Evolutionary conservation across 1,140 invertebrate genomes (phyloP).

Genomic region (Drosophila bocqueti): DNA sequence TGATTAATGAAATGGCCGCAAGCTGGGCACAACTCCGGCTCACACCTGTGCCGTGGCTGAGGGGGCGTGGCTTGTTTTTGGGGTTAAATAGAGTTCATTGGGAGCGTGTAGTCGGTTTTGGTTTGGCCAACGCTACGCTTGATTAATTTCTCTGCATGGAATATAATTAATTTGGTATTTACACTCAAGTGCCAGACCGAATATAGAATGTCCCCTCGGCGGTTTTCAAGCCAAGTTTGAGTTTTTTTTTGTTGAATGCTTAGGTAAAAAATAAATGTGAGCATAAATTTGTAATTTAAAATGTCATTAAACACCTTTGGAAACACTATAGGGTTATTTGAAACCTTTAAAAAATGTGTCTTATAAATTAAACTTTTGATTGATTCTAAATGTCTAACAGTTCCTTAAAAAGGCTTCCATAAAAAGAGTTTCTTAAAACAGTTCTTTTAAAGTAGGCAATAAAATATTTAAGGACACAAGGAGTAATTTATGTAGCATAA

Average conservation of each 20-base stretch:
- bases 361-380: too few species aligned
- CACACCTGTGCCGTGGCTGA: constrained; percentile 35
- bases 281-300: too few species aligned
- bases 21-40: constrained; percentile 44
- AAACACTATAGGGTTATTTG: too few species aligned
- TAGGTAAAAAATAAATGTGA: background rate
- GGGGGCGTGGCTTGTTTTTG: constrained; percentile 57
- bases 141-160: constrained; percentile 80
- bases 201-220: constrained; percentile 3
- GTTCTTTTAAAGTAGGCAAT: too few species aligned
- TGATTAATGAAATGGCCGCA: constrained; percentile 79
- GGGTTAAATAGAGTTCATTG: constrained; percentile 80
- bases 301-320: too few species aligned
- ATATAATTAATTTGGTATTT: constrained; percentile 82
- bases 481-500: too few species aligned
- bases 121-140: constrained; percentile 61
- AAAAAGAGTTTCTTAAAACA: background rate
- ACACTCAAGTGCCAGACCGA: constrained; percentile 20
- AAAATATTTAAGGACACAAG: background rate
- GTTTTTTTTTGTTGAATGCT: background rate
- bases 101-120: constrained; percentile 70
- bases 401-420: background rate
- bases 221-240: constrained; percentile 5
- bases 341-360: too few species aligned
- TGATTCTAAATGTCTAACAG: background rate